Base-by-base conservation (phyloP, 2,888 invertebrate species). In the Lasiommata megera region DNA sequence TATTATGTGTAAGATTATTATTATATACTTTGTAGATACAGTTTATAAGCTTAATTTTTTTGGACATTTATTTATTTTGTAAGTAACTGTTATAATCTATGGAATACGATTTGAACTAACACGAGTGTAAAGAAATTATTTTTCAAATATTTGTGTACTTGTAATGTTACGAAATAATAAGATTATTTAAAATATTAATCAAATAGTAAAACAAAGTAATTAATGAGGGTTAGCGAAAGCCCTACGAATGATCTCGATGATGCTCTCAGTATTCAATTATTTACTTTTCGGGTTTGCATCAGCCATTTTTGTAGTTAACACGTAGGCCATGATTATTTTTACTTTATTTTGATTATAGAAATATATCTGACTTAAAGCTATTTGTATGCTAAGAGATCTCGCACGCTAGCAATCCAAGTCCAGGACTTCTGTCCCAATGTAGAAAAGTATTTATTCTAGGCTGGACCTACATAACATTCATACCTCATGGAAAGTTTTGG, bases 251-350 rank as follows among this genome's bases (percentile, higher is more conserved):
- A 85, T 84, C 85, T 86, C 85, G 82, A 68, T 70, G 74, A 76
- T 84, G 80, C 80, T 74, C 80, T 74, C 80, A 82, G 83, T 84
- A 83, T 82, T 84, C 67, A 72, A 67, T 72, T 52, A 62, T 67
- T 63, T 70, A 68, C 65, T 68, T 70, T 34, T 72, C 66, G 65
- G 73, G 69, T 74, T 64, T 73, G 75, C 76, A 76, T 77, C 77
- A 70, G 79, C 77, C 78, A 79, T 79, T 72, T 47, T 67, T 65
- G 31, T 52, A 58, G 38, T 47, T 50, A 54, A 60, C 60, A 51
- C 36, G 43, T 61, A 62, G 36, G 63, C 61, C 59, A 65, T 58
- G 52, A 55, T 60, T 60, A 58, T 63, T 60, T 61, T 62, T 61
- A 56, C 51, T 52, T 55, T 58, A 17, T 28, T 44, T 38, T 58